A percentile compares a stretch with the other conserved stretches of the same genome.
Evolutionary conservation across 2,113 vertebrate genomes (phyloP).

Genomic region (Pygathrix nemaeus): DNA sequence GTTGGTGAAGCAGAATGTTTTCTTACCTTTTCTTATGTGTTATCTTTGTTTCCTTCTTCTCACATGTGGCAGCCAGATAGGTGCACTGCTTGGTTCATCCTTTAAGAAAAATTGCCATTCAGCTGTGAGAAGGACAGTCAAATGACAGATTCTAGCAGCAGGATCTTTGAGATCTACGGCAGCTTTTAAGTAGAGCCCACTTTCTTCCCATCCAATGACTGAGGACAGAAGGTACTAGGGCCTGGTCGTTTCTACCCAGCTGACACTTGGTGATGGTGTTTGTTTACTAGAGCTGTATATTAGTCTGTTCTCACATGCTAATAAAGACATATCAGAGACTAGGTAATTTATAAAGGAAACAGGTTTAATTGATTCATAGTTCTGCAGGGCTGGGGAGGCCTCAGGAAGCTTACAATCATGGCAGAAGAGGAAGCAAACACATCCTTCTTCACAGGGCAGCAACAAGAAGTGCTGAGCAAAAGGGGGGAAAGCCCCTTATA

Average conservation of each 20-base stretch:
- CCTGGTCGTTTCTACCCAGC: neutral
- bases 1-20: neutral
- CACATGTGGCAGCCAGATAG: neutral
- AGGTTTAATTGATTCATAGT: no score
- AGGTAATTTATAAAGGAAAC: no score
- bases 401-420: no score
- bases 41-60: neutral
- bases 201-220: neutral
- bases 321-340: no score
- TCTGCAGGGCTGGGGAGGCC: no score
- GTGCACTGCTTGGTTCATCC: neutral
- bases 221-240: neutral
- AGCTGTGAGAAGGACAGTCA: neutral
- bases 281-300: neutral
- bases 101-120: neutral
- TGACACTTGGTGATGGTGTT: neutral
- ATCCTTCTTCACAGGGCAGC: no score
- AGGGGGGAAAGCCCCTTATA: no score
- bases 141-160: neutral
- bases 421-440: no score
- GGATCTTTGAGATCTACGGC: neutral
- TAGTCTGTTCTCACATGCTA: no score
- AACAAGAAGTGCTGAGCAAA: no score
- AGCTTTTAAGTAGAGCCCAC: neutral
- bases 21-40: neutral